Conservation (phyloP, 2,888 invertebrate species). For the Drosophila peninsularis region DNA sequence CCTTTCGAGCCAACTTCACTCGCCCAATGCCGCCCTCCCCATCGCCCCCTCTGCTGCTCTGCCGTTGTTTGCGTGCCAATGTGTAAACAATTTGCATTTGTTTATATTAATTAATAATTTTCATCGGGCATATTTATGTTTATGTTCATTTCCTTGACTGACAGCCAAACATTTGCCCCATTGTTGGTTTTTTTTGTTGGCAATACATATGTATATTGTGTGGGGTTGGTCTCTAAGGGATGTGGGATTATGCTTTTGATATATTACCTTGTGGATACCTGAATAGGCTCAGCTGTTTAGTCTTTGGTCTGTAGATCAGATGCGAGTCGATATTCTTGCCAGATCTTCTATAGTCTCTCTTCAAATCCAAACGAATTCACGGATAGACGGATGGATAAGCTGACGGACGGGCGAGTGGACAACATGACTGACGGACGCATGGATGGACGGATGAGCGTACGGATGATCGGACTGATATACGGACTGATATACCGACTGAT, state of each 20-base stretch:
- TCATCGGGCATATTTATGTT: slow-evolving; percentile 38
- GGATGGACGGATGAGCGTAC: background rate
- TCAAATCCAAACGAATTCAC: no score
- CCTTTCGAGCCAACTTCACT: background rate
- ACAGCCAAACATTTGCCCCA: slow-evolving; percentile 11
- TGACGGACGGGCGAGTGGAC: no score
- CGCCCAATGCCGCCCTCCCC: background rate
- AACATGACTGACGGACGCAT: no score
- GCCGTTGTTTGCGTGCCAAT: slow-evolving; percentile 62
- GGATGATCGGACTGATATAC: no score
- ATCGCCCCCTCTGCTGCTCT: slow-evolving; percentile 7
- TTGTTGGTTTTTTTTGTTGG: background rate
- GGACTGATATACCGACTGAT: no score
- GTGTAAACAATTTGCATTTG: slow-evolving; percentile 65
- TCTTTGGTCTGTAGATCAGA: background rate
- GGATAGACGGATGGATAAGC: no score
- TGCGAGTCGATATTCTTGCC: background rate
- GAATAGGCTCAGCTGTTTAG: background rate
- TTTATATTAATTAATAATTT: slow-evolving; percentile 70
- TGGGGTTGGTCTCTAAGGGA: background rate
- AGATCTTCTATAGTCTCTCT: no score
- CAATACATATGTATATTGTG: no score
- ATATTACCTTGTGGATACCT: background rate
- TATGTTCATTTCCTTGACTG: slow-evolving; percentile 32
- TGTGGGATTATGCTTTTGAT: background rate